Base-by-base conservation (phyloP, 1,140 invertebrate genomes). In the Archivesica marissinica region DNA sequence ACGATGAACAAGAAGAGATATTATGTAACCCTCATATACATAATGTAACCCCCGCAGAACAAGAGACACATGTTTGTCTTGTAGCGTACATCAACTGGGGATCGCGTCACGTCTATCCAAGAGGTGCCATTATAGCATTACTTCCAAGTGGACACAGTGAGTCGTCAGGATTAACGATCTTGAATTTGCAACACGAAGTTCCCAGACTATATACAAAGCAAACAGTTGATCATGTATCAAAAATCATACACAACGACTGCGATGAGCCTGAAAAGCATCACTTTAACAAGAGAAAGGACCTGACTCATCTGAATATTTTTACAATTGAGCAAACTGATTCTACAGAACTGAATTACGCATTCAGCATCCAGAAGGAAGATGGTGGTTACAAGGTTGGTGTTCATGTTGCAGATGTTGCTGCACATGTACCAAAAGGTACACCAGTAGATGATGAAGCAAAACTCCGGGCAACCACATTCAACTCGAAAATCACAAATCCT, bases 271-370 rank as follows among this genome's bases (percentile, higher is more conserved):
- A 13, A 2, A 30, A 52, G 13, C 28, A 30, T 38, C 4, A 9
- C 17, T 84, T 35, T 54, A 13, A 2, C 30, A 82, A 68, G 2
- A 59, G 98, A 66, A 95, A 95, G 23, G 97, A 99, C 94, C 94
- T 98, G 0, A 87, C 87, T 11, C 52, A 59, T 15, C 20, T 47
- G 13, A 35, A 75, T 17, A 28, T 64, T 30, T 99, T 98, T 91
- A 99, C 98, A 0, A 98, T 99, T 1, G 99, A 99, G 95, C 98
- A 99, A 30, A 97, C 97, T 2, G 98, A 98, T 3, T 99, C 98
- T 92, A 99, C 98, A 13, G 99, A 99, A 93, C 99, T 99, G 83
- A 99, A 99, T 93, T 99, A 99, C 94, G 99, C 99, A 0, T 94
- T 99, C 0, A 98, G 99, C 94, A 54, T 93, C 28, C 41, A 85